These are phyloP conservation scores for Drosophila engyochracea DNA, from an alignment of 2,888 invertebrate genomes.

Conservation along the genomic window DNA sequence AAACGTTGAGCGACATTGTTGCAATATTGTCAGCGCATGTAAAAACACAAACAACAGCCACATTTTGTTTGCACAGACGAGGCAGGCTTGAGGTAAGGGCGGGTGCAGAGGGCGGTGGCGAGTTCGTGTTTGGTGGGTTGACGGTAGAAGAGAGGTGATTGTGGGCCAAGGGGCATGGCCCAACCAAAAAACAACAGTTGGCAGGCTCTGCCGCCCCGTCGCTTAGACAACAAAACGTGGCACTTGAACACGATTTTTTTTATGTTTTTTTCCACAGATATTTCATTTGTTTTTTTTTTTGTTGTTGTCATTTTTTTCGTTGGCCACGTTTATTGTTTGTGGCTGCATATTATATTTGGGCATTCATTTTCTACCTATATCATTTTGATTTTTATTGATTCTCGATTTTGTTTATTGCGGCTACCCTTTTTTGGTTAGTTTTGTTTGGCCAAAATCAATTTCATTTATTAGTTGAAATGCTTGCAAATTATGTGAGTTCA, in stretches of 20 bases:
- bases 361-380: slow-evolving; percentile 74
- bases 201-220: slow-evolving; percentile 47
- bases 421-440: slow-evolving; percentile 68
- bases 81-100: slow-evolving; percentile 3
- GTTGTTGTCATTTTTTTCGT: slow-evolving; percentile 40
- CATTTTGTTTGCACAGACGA: slow-evolving; percentile 73
- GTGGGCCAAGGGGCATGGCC: slow-evolving; percentile 67
- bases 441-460: slow-evolving; percentile 52
- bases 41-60: slow-evolving; percentile 59
- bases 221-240: slow-evolving; percentile 74
- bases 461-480: slow-evolving; percentile 63
- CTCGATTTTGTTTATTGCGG: slow-evolving; percentile 73
- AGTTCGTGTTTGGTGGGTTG: not conserved
- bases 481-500: slow-evolving; percentile 75
- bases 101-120: slow-evolving; percentile 3
- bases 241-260: slow-evolving; percentile 72
- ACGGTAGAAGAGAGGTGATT: slow-evolving; percentile 3
- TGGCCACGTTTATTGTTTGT: slow-evolving; percentile 76
- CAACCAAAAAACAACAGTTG: slow-evolving; percentile 39
- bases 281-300: slow-evolving; percentile 33
- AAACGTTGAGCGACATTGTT: slow-evolving; percentile 63
- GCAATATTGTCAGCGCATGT: slow-evolving; percentile 79
- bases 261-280: slow-evolving; percentile 20
- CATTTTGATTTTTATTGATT: slow-evolving; percentile 67
- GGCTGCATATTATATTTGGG: slow-evolving; percentile 77